Conservation (phyloP, 1,140 invertebrate species). For the Leptopilina clavipes region DNA sequence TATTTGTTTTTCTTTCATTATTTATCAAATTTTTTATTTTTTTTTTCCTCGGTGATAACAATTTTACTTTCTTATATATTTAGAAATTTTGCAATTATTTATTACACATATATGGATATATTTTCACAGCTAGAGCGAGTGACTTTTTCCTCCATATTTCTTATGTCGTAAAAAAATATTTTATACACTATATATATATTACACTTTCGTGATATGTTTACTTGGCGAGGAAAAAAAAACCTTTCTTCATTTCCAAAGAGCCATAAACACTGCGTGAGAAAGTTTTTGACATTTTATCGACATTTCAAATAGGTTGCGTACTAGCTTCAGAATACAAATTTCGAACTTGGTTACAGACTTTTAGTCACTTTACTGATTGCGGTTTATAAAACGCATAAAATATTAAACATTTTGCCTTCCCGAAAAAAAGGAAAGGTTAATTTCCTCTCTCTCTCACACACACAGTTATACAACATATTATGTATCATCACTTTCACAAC, state of each 20-base stretch:
- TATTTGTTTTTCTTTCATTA: too few relatives aligned
- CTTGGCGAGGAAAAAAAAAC: slow-evolving; percentile 10
- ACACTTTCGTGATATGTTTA: slow-evolving; percentile 3
- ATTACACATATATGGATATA: background rate
- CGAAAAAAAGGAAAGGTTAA: background rate
- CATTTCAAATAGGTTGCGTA: slow-evolving; percentile 13
- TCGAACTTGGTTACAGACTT: background rate
- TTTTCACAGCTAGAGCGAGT: background rate
- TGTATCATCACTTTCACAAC: too few relatives aligned
- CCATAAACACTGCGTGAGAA: slow-evolving; percentile 15
- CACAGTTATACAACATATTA: too few relatives aligned
- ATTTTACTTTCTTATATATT: background rate
- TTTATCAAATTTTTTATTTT: too few relatives aligned
- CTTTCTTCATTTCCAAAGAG: background rate
- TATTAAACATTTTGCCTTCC: too few relatives aligned
- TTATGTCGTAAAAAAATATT: background rate
- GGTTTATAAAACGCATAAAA: too few relatives aligned
- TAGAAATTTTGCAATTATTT: background rate
- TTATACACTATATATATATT: background rate
- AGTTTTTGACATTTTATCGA: slow-evolving; percentile 8
- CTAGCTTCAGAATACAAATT: slow-evolving; percentile 13
- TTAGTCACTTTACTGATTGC: background rate
- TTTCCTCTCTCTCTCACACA: background rate
- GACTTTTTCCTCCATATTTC: background rate
- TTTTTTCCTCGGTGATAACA: too few relatives aligned